Conservation (phyloP, 2,888 invertebrate genomes). For the Amphipoea lucens region DNA sequence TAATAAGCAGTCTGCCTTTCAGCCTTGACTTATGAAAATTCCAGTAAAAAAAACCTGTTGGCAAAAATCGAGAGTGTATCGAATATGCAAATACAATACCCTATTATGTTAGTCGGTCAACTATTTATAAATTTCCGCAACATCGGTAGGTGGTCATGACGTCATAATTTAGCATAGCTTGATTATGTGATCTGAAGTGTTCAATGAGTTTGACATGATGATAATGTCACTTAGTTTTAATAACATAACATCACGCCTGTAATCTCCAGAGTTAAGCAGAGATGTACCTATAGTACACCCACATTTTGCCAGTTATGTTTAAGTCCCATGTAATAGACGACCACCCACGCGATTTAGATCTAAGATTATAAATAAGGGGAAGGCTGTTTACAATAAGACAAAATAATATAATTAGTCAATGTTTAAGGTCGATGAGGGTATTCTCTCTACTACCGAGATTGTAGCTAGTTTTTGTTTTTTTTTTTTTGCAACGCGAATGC, state of each 20-base stretch:
- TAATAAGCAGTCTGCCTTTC: slow-evolving; percentile 17
- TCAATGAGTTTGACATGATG: slow-evolving; percentile 51
- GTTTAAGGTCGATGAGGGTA: too few relatives aligned
- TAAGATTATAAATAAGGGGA: too few relatives aligned
- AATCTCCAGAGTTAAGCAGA: not conserved
- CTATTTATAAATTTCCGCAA: slow-evolving; percentile 44
- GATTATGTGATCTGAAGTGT: slow-evolving; percentile 31
- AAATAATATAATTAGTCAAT: too few relatives aligned
- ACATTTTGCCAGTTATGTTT: not conserved
- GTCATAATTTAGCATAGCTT: slow-evolving; percentile 31
- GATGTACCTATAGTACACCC: not conserved
- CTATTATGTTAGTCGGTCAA: slow-evolving; percentile 25
- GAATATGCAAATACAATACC: slow-evolving; percentile 32
- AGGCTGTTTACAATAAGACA: too few relatives aligned
- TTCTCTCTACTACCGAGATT: too few relatives aligned
- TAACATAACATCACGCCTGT: not conserved
- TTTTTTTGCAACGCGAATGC: too few relatives aligned
- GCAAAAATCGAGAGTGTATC: slow-evolving; percentile 38
- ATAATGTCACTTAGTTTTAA: not conserved
- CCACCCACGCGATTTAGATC: too few relatives aligned
- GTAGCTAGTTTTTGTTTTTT: too few relatives aligned
- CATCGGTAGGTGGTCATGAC: slow-evolving; percentile 39
- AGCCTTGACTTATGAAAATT: slow-evolving; percentile 36
- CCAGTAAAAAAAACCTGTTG: slow-evolving; percentile 7
- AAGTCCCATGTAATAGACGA: too few relatives aligned